A percentile compares a stretch with the other conserved stretches of the same genome.
Evolutionary conservation across 2,888 invertebrate genomes (phyloP).

Genomic region (Sphinx pinastri): DNA sequence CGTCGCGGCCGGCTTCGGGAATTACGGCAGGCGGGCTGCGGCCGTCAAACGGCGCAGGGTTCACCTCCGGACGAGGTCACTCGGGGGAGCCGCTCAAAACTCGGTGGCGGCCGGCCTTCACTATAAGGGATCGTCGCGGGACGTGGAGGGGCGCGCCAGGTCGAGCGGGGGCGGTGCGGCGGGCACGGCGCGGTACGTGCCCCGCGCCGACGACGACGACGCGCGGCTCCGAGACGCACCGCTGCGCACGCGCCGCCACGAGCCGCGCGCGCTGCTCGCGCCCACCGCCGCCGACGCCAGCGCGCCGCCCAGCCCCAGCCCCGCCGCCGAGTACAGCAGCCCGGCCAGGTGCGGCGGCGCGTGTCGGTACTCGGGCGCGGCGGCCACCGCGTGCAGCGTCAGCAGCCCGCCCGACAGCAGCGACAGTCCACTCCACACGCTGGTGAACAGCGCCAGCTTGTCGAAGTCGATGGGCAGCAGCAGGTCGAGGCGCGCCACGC

Average conservation of each 20-base stretch:
- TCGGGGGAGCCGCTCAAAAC: constrained; percentile 41
- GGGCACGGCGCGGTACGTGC: constrained; percentile 54
- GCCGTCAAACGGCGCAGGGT: constrained; percentile 29
- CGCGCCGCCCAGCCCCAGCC: constrained; percentile 50
- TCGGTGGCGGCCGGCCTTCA: constrained; percentile 57
- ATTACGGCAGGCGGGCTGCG: constrained; percentile 8
- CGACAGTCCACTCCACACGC: constrained; percentile 55
- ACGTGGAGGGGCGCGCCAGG: constrained; percentile 41
- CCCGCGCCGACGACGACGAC: constrained; percentile 34
- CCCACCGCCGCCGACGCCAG: constrained; percentile 38
- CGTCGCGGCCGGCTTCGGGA: constrained; percentile 4
- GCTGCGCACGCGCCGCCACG: constrained; percentile 37
- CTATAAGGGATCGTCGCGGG: constrained; percentile 70
- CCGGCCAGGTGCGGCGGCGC: constrained; percentile 44
- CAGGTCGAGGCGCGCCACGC: constrained; percentile 65
- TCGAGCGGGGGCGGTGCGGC: constrained; percentile 40
- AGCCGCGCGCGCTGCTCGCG: constrained; percentile 33
- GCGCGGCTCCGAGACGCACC: constrained; percentile 31
- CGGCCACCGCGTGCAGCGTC: constrained; percentile 57
- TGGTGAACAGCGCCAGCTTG: constrained; percentile 42
- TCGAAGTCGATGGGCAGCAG: constrained; percentile 76
- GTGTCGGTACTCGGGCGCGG: constrained; percentile 49
- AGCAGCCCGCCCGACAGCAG: constrained; percentile 57
- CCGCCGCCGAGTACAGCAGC: constrained; percentile 53
- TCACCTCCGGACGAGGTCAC: background rate